Evolutionary conservation across 2,888 invertebrate genomes (phyloP).

Genomic region (Drosophila niveifrons): DNA sequence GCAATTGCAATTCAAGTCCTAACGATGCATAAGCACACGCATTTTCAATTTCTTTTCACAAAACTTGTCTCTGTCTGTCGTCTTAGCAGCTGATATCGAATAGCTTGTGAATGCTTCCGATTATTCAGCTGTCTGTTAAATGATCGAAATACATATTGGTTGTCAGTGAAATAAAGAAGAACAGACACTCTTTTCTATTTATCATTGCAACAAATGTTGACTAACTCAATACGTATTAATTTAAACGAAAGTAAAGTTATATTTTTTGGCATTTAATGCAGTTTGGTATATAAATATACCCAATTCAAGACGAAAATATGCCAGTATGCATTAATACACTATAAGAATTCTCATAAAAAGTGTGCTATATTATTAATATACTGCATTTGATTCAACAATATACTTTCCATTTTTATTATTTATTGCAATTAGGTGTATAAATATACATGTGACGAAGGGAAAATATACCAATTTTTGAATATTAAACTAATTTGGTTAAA

Average conservation of each 20-base stretch:
- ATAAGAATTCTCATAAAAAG: neutral
- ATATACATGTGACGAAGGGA: too few relatives aligned
- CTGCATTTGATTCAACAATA: too few relatives aligned
- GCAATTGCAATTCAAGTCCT: slow-evolving; percentile 1
- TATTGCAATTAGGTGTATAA: too few relatives aligned
- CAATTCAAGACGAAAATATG: too few relatives aligned
- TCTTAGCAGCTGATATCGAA: neutral
- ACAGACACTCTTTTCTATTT: neutral
- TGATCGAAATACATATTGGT: neutral
- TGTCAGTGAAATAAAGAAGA: neutral
- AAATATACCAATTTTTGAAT: too few relatives aligned
- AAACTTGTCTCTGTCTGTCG: neutral
- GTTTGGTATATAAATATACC: too few relatives aligned
- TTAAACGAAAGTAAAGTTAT: too few relatives aligned
- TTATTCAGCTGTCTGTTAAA: neutral
- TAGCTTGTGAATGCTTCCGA: neutral
- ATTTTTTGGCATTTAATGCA: too few relatives aligned
- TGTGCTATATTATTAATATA: neutral
- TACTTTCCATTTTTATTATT: too few relatives aligned
- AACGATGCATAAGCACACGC: slow-evolving; percentile 1
- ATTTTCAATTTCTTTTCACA: neutral
- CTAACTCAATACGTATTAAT: too few relatives aligned
- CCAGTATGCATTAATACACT: too few relatives aligned
- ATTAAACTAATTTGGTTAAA: too few relatives aligned
- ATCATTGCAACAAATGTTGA: neutral